Base-by-base conservation (phyloP, 2,797 vertebrate species). In the Phyllotis vaccarum region DNA sequence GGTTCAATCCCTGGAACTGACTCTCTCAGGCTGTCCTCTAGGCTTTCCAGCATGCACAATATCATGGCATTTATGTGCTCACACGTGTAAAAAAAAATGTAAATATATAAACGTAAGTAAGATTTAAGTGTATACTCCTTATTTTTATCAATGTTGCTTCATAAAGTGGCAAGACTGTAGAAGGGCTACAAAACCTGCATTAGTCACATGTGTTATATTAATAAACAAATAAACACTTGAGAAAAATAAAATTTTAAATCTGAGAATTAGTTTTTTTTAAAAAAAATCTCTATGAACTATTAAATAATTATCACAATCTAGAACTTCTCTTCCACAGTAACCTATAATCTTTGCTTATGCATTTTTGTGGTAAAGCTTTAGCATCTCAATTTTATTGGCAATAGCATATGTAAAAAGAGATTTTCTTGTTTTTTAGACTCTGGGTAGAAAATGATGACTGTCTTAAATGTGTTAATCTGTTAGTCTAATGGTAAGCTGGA, bases 231-330 rank as follows among this genome's bases (percentile, higher is more conserved):
- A 31, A 40, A 62, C 68, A 66, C 24, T 81, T 86, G 37, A 93
- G 24, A 93, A 94, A 43, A 92, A 85, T 93, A 68, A 86, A 93
- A 90, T 70, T 79, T 62, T 75, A 86, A 85, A 22, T 29, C 34
- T 2, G 0, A 29, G 74, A 88, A 85, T 91, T 54, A 21, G 1
- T 82, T 86, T 89, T 40, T 83, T 19, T n/a, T n/a, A n/a, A n/a
- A n/a, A 64, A 3, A 54, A 72, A 62, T 80, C 14, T 43, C 14
- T 62, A 14, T 78, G 43, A 82, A 83, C 58, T 40, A 27, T 64
- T 93, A 80, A 79, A 37, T 86, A 92, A 92, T 89, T 79, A 83
- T 86, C 37, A 66, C 37, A 89, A 46, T 40, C 34, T 87, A 70
- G 37, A 58, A 40, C 12, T 17, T 89, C 43, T 60, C 85, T 56